Evolutionary conservation across 1,140 invertebrate species (phyloP).

Genomic region (Oryzaephilus surinamensis): DNA sequence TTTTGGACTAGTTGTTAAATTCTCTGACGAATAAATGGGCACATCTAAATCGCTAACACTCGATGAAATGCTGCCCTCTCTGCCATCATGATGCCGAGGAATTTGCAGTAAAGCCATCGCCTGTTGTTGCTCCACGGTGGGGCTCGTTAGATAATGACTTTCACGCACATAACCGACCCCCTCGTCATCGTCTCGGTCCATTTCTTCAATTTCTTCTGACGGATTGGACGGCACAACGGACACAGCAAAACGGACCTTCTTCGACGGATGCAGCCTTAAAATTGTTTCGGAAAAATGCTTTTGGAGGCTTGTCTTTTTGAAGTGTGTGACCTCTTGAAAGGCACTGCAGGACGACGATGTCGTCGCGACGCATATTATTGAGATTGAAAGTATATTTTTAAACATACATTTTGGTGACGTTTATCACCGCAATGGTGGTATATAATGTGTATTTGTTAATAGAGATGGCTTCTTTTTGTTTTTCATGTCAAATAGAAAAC

Average conservation of each 20-base stretch:
- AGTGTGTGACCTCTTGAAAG: conserved; percentile 9
- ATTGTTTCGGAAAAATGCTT: conserved; percentile 2
- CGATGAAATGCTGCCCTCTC: conserved; percentile 45
- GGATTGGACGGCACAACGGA: no score
- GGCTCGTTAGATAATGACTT: conserved; percentile 44
- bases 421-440: no score
- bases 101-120: conserved; percentile 39
- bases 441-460: no score
- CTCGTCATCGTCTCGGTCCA: conserved; percentile 45
- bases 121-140: conserved; percentile 33
- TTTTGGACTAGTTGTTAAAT: conserved; percentile 23
- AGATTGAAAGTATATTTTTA: conserved; percentile 10
- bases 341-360: no score
- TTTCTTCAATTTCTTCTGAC: no score
- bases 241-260: conserved; percentile 17
- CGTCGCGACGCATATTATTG: conserved; percentile 9
- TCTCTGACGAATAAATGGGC: conserved; percentile 41
- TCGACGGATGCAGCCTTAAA: conserved; percentile 1
- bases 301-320: neutral
- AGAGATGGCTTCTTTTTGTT: no score
- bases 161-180: conserved; percentile 47
- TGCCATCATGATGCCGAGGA: conserved; percentile 31
- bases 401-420: no score
- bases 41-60: conserved; percentile 47
- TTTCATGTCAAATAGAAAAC: no score